Conservation (phyloP, 2,888 invertebrate genomes). For the Proisotoma minuta region DNA sequence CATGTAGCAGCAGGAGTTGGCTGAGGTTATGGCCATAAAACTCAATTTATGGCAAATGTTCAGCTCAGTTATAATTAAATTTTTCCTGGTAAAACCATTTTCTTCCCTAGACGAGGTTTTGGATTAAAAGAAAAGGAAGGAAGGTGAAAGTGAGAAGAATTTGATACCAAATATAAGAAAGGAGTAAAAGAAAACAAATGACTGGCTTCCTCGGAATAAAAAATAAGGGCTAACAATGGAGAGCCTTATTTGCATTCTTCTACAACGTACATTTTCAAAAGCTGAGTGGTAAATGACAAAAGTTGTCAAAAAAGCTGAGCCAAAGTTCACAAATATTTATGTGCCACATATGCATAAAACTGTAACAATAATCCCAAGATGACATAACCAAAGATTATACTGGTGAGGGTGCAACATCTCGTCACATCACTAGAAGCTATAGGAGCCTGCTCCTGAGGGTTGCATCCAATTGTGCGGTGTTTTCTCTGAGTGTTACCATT, state of each 20-base stretch:
- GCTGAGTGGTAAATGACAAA: background rate
- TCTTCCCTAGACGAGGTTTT: background rate
- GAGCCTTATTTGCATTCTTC: background rate
- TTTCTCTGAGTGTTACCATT: background rate
- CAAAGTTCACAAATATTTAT: slow-evolving; percentile 20
- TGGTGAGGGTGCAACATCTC: background rate
- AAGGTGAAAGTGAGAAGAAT: background rate
- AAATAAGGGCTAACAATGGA: too few species aligned
- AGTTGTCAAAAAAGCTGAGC: slow-evolving; percentile 1
- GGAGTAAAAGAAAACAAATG: slow-evolving; percentile 6
- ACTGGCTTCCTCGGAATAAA: background rate
- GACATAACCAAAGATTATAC: background rate
- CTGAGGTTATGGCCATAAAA: slow-evolving; percentile 1
- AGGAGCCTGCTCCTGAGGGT: too few species aligned
- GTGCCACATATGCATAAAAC: slow-evolving; percentile 19
- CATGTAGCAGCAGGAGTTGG: background rate
- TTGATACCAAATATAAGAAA: too few species aligned
- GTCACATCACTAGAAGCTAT: background rate
- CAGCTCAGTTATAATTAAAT: slow-evolving; percentile 5
- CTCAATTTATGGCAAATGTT: slow-evolving; percentile 1
- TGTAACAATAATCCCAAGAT: slow-evolving; percentile 13
- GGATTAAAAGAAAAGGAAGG: background rate
- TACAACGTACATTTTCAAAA: background rate
- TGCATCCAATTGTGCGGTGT: too few species aligned
- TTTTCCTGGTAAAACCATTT: background rate